A percentile compares a stretch with the other conserved stretches of the same genome.
Evolutionary conservation across 2,797 vertebrate species (phyloP).

Genomic region (Periparus ater): DNA sequence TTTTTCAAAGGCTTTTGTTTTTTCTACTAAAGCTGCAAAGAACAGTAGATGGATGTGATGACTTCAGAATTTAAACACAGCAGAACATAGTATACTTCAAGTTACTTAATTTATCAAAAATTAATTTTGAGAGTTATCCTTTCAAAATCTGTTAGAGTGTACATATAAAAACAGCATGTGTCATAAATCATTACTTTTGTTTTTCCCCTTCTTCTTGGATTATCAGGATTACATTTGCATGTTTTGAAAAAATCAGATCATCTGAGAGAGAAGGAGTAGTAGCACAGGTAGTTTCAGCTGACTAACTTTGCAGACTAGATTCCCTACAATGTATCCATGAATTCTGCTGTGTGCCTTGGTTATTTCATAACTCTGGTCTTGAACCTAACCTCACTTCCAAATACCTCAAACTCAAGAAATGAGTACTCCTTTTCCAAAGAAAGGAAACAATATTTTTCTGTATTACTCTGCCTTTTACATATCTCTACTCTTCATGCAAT

Average conservation of each 20-base stretch:
- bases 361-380: background rate
- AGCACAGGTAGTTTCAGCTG: background rate
- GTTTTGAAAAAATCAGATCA: background rate
- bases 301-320: background rate
- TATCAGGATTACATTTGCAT: background rate
- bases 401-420: conserved; percentile 4
- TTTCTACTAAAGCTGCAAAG: background rate
- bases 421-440: conserved; percentile 25
- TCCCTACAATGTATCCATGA: accelerated
- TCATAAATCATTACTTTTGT: background rate
- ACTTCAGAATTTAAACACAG: background rate
- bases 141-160: background rate
- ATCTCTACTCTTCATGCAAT: background rate
- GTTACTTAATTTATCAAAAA: background rate
- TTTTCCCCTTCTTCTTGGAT: background rate
- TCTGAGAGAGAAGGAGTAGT: background rate
- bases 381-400: background rate
- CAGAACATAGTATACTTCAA: background rate
- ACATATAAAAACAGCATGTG: background rate
- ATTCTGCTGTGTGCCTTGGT: background rate
- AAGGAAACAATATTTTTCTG: background rate
- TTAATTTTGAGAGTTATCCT: background rate
- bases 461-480: background rate
- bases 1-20: background rate
- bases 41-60: background rate